Evolutionary conservation across 1,140 invertebrate genomes (phyloP).

Genomic region (Lordiphosa collinella): DNA sequence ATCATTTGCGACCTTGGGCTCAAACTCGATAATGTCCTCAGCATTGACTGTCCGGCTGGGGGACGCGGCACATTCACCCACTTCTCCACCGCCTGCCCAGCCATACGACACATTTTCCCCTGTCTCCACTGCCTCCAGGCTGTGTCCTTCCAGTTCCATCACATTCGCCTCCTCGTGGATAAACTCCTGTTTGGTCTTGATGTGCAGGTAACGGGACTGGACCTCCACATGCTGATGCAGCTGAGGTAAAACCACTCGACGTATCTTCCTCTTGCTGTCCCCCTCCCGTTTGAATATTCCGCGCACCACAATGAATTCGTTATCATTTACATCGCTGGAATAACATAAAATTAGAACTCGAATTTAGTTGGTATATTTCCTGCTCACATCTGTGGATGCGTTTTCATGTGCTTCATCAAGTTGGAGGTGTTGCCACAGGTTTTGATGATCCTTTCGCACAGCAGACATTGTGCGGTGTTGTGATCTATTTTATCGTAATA

Average conservation of each 20-base stretch:
- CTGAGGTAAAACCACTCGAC: background rate
- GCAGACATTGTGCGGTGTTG: conserved; percentile 38
- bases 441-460: conserved; percentile 46
- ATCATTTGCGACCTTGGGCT: conserved; percentile 27
- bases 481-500: conserved; percentile 43
- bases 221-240: background rate
- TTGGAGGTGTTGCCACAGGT: conserved; percentile 48
- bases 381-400: conserved; percentile 43
- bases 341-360: background rate
- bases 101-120: conserved; percentile 27
- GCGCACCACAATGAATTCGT: conserved; percentile 35
- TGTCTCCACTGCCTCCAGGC: conserved; percentile 8
- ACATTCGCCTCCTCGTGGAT: background rate
- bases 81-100: conserved; percentile 6
- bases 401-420: conserved; percentile 50
- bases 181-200: conserved; percentile 10
- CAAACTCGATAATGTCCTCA: conserved; percentile 42
- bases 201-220: background rate
- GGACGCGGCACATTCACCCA: conserved; percentile 2
- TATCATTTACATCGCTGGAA: conserved; percentile 43
- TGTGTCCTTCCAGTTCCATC: background rate
- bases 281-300: conserved; percentile 35
- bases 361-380: background rate
- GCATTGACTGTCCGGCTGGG: conserved; percentile 15
- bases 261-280: background rate